Percentiles rank a stretch among this genome's conserved stretches.
phyloP scores from a whole-genome alignment of 2,888 invertebrate species.

The Ennomos quercinarius region DNA sequence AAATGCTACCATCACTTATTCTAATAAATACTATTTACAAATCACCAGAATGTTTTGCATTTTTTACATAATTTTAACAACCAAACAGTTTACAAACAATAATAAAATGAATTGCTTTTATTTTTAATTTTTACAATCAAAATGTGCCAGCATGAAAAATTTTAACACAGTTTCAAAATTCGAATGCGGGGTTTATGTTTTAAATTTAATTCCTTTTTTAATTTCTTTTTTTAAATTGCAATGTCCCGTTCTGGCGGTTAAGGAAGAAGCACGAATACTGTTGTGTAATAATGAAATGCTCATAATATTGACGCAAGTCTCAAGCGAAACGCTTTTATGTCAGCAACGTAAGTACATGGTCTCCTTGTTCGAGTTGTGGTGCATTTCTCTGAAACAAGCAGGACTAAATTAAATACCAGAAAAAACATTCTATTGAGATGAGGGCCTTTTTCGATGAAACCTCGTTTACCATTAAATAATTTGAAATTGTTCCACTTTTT shows the following conservation, averaged over 20 bases:
- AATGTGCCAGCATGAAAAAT: slow-evolving; percentile 33
- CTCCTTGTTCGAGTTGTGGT: slow-evolving; percentile 76
- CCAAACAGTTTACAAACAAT: background rate
- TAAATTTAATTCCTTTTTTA: slow-evolving; percentile 23
- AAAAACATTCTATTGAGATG: background rate
- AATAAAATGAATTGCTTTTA: slow-evolving; percentile 1
- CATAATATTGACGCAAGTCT: slow-evolving; percentile 39
- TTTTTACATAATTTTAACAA: slow-evolving; percentile 31
- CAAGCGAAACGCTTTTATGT: slow-evolving; percentile 48
- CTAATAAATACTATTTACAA: slow-evolving; percentile 85
- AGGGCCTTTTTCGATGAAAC: no score
- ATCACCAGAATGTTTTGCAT: slow-evolving; percentile 77
- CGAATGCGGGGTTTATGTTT: slow-evolving; percentile 31
- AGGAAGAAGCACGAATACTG: slow-evolving; percentile 82
- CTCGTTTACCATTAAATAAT: no score
- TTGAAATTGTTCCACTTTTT: no score
- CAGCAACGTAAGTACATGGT: slow-evolving; percentile 76
- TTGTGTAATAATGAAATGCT: slow-evolving; percentile 66
- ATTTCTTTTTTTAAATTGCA: slow-evolving; percentile 60
- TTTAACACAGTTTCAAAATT: slow-evolving; percentile 14
- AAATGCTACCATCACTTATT: slow-evolving; percentile 79
- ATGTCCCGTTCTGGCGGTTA: slow-evolving; percentile 78
- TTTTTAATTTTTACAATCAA: slow-evolving; percentile 10
- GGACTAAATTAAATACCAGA: background rate
- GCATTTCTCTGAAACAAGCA: slow-evolving; percentile 76